Conservation (phyloP, 2,888 invertebrate genomes). For the Minunthozetes semirufus region DNA sequence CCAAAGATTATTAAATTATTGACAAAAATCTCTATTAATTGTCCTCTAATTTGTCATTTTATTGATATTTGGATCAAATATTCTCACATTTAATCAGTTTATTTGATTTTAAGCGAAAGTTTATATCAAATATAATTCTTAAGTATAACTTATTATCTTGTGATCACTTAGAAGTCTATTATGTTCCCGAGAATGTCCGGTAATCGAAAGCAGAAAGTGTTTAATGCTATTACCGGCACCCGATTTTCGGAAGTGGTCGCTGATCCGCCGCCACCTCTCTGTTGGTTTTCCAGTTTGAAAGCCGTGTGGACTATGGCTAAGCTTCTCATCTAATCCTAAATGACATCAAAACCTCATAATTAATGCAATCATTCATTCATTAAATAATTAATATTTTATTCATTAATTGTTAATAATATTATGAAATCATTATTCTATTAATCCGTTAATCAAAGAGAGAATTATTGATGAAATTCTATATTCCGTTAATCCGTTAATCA, state of each 20-base stretch:
- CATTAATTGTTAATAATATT: background rate
- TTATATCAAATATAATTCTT: too few species aligned
- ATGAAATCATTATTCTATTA: conserved; percentile 4
- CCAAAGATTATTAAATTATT: background rate
- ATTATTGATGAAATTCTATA: background rate
- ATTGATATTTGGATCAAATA: too few species aligned
- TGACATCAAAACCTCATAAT: background rate
- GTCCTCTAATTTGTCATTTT: background rate
- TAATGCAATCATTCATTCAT: background rate
- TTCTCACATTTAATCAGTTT: background rate
- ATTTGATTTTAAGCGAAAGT: background rate
- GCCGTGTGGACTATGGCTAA: conserved; percentile 42
- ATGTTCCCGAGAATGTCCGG: conserved; percentile 18
- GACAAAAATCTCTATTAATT: background rate
- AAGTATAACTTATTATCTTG: background rate
- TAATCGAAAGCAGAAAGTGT: conserved; percentile 16
- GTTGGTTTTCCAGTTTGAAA: conserved; percentile 37
- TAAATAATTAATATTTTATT: background rate
- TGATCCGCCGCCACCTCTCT: conserved; percentile 21
- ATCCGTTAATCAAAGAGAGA: background rate
- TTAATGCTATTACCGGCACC: background rate
- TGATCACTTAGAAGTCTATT: background rate
- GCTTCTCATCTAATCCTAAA: conserved; percentile 37
- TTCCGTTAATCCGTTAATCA: background rate
- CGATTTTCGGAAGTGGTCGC: background rate